Evolutionary conservation across 2,797 vertebrate genomes (phyloP), one percentile per base, ranked within the genome.

Genomic region (Gastrophryne carolinensis): DNA sequence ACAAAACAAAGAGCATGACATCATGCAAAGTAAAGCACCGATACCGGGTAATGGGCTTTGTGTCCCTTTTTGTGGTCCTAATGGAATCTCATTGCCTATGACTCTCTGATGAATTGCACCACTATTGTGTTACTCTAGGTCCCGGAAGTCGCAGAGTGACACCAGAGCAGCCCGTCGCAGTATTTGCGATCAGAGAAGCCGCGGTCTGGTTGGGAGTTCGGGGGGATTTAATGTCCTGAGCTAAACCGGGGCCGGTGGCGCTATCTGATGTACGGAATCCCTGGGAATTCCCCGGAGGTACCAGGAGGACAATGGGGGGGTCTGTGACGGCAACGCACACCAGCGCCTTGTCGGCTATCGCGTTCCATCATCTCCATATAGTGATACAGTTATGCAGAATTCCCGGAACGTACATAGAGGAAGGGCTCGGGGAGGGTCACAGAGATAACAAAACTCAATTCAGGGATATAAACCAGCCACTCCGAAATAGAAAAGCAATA

Each of bases 231-330:
- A 50, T n/a, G 44, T 65, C 12, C 6, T 3, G 29, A 17, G 27
- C 41, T 32, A 29, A 65, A 65, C 32, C 11, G 19, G 26, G 47
- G 63, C 44, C 11, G 1, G 17, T 13, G 63, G 0, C 21, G 6
- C 17, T 34, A 65, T 65, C 44, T 65, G 63, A 65, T 65, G 26
- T 29, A 47, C 29, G 17, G 44, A 50, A 49, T 65, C 17, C 21
- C 63, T 32, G 27, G 4, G 17, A 30, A 29, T 19, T 65, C 63
- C 19, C 4, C 63, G 3, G 17, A 30, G 63, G 26, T 34, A 41
- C 27, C 29, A 0, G 15, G 30, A 24, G 29, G 62, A 34, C 44
- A 50, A 44, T 49, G 39, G 39, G 39, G 39, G n/a, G n/a, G 29
- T 6, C 26, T 50, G 63, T 65, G 50, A 65, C 2, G 10, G 5